These are phyloP conservation scores for Lasioglossum calceatum DNA, from an alignment of 2,888 invertebrate species.

Conservation along the genomic window DNA sequence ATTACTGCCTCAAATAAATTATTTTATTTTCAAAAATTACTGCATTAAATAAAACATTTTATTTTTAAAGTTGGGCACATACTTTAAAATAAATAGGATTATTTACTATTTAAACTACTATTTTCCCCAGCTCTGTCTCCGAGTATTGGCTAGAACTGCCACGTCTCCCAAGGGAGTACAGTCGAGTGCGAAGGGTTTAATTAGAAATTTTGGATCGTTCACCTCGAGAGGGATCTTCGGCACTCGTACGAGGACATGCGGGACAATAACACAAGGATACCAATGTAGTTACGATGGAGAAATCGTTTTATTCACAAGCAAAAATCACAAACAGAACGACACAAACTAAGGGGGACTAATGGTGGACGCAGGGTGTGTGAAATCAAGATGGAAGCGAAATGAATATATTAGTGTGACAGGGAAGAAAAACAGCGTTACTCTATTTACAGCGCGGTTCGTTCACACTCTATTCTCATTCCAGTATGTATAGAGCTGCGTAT, in stretches of 20 bases:
- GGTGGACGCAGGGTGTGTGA: conserved; percentile 29
- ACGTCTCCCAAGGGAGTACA: no score
- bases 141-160: no score
- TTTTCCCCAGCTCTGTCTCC: no score
- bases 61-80: no score
- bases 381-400: conserved; percentile 41
- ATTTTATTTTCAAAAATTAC: no score
- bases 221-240: neutral
- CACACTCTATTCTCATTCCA: conserved; percentile 20
- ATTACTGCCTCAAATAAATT: no score
- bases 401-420: conserved; percentile 20
- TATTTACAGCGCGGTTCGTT: conserved; percentile 52
- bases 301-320: conserved; percentile 67
- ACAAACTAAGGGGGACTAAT: conserved; percentile 28
- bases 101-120: no score
- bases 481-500: conserved; percentile 5
- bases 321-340: conserved; percentile 57
- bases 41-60: no score
- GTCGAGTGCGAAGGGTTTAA: neutral
- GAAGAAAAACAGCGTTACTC: conserved; percentile 28
- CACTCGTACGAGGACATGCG: conserved; percentile 60
- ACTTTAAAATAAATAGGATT: no score
- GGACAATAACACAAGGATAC: conserved; percentile 65
- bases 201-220: neutral
- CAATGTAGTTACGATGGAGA: conserved; percentile 36